Conservation (phyloP, 2,113 vertebrate species). For the Pelusios castaneus region DNA sequence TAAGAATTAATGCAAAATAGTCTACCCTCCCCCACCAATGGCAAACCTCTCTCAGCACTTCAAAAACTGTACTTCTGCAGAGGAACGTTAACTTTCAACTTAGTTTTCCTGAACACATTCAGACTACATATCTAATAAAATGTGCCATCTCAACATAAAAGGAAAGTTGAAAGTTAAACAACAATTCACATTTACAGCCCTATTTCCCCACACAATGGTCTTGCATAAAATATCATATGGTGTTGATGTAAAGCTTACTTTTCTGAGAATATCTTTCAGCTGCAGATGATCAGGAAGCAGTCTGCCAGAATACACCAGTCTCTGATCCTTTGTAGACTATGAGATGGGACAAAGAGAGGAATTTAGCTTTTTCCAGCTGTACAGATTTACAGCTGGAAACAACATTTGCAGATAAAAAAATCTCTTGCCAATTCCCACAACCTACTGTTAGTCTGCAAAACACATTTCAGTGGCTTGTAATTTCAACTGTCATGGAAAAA, state of each 20-base stretch:
- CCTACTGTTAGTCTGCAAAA: neutral
- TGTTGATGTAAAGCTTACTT: constrained; percentile 82
- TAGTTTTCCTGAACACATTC: neutral
- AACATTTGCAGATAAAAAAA: constrained; percentile 55
- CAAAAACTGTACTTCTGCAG: neutral
- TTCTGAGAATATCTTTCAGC: constrained; percentile 92
- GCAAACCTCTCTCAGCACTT: neutral
- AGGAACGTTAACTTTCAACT: neutral
- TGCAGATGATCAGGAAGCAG: constrained; percentile 94
- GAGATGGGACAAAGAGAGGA: constrained; percentile 77
- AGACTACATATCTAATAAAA: neutral
- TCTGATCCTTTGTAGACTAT: constrained; percentile 92
- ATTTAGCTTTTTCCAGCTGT: constrained; percentile 70
- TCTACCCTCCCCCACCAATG: rapidly evolving
- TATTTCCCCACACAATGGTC: neutral
- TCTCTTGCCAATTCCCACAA: neutral
- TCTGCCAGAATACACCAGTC: constrained; percentile 93
- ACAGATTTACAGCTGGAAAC: constrained; percentile 35
- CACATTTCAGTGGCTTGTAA: neutral
- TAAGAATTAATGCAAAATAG: neutral
- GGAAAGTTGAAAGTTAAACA: neutral
- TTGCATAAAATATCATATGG: constrained; percentile 3
- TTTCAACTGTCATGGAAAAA: neutral
- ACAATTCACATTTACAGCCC: neutral
- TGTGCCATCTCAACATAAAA: neutral